Evolutionary conservation across 2,888 invertebrate species (phyloP), one percentile per base, ranked within the genome.

Genomic region (Troides aeacus): DNA sequence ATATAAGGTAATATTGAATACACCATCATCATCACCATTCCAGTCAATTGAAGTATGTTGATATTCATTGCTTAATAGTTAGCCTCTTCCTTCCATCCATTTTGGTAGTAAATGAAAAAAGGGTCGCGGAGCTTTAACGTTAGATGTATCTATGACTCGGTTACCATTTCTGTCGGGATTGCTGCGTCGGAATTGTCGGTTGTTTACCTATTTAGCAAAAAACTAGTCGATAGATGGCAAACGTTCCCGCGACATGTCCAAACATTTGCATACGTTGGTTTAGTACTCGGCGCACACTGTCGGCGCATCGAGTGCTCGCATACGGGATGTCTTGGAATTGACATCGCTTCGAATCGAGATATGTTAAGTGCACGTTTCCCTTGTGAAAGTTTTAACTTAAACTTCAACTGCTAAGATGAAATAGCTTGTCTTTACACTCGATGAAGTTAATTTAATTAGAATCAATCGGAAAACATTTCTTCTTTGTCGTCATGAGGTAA

Each of bases 231-330:
- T 62, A 63, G 59, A 70, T 66, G 70, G 62, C 24, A 12, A 23
- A 24, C 65, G 66, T 50, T 70, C 66, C 66, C 59, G 50, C 39
- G 50, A 63, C 63, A 63, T 59, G 62, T 63, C 62, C 12, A 59
- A 62, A 62, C 21, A 70, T 70, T 63, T 70, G 70, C 70, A 66
- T 70, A 70, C 53, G 69, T 53, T 59, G 66, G 59, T 62, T 66
- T 57, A 24, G 46, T 57, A 65, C 57, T 50, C 46, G 42, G 60
- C 46, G 7, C 50, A 58, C 57, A 3, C 24, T 18, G 62, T 36
- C 46, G 53, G 21, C 7, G 62, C 46, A 60, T 50, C 30, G 50
- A 58, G 57, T 66, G 39, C 59, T 53, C 21, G 67, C 36, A 56
- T 39, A 61, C 42, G 12, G 39, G 46, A 62, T 56, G 8, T 24